Evolutionary conservation across 2,888 invertebrate species (phyloP), one percentile per base, ranked within the genome.

Genomic region (Melikaiella ostensackeni): DNA sequence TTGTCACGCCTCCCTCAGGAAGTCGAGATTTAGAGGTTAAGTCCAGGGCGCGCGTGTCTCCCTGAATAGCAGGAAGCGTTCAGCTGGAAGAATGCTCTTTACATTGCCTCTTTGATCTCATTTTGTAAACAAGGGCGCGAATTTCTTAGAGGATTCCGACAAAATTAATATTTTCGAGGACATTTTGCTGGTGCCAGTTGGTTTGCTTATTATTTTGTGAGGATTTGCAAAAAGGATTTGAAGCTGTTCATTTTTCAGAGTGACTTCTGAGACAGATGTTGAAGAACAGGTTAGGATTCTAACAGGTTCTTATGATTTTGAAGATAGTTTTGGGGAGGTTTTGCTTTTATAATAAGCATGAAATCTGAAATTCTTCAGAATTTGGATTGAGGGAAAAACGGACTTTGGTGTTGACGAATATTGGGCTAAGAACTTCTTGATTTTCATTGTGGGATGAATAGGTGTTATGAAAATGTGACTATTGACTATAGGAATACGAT

Each of bases 1-100:
- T 80, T 79, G 84, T 83, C 82, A 83, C 83, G 82, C 83, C 81
- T 79, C 77, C 74, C 76, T 21, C 11, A 55, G 61, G 74, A 76
- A 81, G 63, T 75, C 64, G 76, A 61, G 63, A 79, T 79, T 75
- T 76, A 79, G 74, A 78, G 73, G 78, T 73, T 74, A 46, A 59
- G 24, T 42, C 78, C 75, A 27, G 66, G 78, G 76, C 76, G 75
- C 46, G 75, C 46, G 75, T 62, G 62, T 75, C 61, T 27, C 46
- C 42, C 6, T 59, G 27, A 75, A 75, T 75, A 61, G 46, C 27
- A 8, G 16, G 50, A 50, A 46, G 42, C 38, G 8, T 19, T 24
- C 38, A 24, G 46, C 46, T 70, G 30, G 9, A 70, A 50, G 50
- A 70, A 50, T 70, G 33, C n/a, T 70, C 70, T 50, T 55, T 59